Base-by-base conservation (phyloP, 2,888 invertebrate species). In the Lepidocyrtoides sp. region DNA sequence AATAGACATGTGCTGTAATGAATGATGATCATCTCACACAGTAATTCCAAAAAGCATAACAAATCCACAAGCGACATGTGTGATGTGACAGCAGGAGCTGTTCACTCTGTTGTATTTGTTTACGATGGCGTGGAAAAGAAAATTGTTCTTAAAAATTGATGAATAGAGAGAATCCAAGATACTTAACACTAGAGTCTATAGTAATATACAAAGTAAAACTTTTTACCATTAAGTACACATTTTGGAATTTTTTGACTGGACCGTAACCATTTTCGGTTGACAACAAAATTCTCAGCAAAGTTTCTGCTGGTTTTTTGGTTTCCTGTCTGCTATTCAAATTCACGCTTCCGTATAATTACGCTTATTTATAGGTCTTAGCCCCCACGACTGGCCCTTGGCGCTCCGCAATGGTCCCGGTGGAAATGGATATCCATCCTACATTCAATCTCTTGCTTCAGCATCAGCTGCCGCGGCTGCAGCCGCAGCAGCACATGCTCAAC, bases 321-420 rank as follows among this genome's bases (percentile, higher is more conserved):
- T 90, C 84, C 84, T 84, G 89, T 84, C 48, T 36, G 2, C 3
- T 7, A 36, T 36, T 36, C 36, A 36, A 36, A 36, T 23, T 72
- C 20, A 77, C 32, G 48, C 77, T 26, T 77, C 23, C 23, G 26
- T 29, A 51, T 26, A 23, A 10, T 77, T 17, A 48, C 20, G 51
- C 48, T 8, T 77, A 63, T 77, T 60, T 26, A 79, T 77, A 93
- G 94, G 94, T 89, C 82, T 94, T 26, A 93, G 91, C 84, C 93
- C 93, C 1, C 94, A 94, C 29, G 94, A 94, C 83, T 94, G 94
- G 94, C 93, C 94, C 8, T 75, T 94, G 75, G 92, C 93, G n/a
- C 85, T 94, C 0, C 90, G 92, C 2, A 91, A 87, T 36, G 84
- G 91, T 12, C 92, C 91, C 29, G 83, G 89, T 20, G 91, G 91